Conservation (phyloP, 2,888 invertebrate genomes). For the Epirrita christyi region DNA sequence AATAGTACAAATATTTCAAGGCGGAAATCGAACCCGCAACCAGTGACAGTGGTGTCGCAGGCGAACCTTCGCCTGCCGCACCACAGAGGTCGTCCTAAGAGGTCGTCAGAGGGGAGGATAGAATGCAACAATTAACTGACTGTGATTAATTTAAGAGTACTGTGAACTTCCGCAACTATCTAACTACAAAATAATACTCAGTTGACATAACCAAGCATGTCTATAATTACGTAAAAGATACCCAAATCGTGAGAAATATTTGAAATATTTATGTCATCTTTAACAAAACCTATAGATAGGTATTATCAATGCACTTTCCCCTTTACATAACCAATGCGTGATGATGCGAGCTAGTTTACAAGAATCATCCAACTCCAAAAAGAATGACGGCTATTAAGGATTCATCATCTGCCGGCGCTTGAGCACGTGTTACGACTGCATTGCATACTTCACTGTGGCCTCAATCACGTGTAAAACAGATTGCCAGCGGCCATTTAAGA, state of each 20-base stretch:
- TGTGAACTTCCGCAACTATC: not conserved
- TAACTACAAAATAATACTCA: not conserved
- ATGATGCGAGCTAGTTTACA: constrained; percentile 68
- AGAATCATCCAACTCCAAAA: constrained; percentile 55
- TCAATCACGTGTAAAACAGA: constrained; percentile 9
- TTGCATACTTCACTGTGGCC: constrained; percentile 9
- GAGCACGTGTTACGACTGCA: constrained; percentile 44
- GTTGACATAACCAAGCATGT: constrained; percentile 19
- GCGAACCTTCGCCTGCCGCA: no score
- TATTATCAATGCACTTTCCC: constrained; percentile 73
- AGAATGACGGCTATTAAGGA: constrained; percentile 63
- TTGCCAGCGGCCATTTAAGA: no score
- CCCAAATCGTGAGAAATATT: constrained; percentile 34
- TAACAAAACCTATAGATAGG: constrained; percentile 43
- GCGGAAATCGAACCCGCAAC: no score
- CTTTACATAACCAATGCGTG: constrained; percentile 68
- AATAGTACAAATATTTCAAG: no score
- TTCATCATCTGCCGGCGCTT: constrained; percentile 46
- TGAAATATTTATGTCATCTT: constrained; percentile 40
- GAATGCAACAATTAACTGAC: no score
- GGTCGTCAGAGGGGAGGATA: no score
- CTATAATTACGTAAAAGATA: constrained; percentile 28
- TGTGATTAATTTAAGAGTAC: not conserved
- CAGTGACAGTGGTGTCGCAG: no score
- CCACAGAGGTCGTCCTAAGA: no score